Evolutionary conservation across 1,140 invertebrate genomes (phyloP), one percentile per base, ranked within the genome.

Genomic region (Drosophila willistoni): DNA sequence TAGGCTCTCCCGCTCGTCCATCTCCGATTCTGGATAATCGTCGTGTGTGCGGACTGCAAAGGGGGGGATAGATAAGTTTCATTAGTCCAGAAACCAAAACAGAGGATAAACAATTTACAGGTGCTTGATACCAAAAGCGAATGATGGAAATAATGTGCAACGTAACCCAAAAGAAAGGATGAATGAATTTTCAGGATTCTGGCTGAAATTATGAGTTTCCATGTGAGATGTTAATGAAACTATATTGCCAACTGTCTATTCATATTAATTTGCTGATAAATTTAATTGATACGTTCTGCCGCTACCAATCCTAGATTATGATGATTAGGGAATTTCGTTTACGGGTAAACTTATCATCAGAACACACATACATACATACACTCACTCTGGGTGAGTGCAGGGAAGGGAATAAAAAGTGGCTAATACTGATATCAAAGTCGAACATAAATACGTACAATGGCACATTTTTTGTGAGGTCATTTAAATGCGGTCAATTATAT

Each of bases 1-100:
- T 7, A 92, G 69, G 71, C 91, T 92, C 62, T 92, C 91, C 56
- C 91, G 81, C 68, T 92, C 91, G 68, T 92, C 91, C 91, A 92
- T 92, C 65, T 92, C 91, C 68, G 91, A 92, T 70, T 85, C 81
- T 71, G 90, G 82, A 74, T 91, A 91, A 39, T 87, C 82, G 86
- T 91, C 91, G 89, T 92, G 75, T 73, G 90, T 91, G 57, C 90
- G 90, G 62, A 92, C 91, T 92, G 83, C 44, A 87, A 89, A 67
- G 63, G 61, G 56, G 61, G 42, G 64, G 13, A 29, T 29, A 29
- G 22, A 29, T 7, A 29, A 29, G 29, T 29, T 1, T 7, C 29
- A 29, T 29, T 29, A 29, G 55, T 56, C n/a, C 25, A 34, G 9
- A 12, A 51, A 22, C 22, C 5, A 29, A 5, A 29, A 7, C 6